Base-by-base conservation (phyloP, 2,113 vertebrate species). In the Salvelinus sp. region DNA sequence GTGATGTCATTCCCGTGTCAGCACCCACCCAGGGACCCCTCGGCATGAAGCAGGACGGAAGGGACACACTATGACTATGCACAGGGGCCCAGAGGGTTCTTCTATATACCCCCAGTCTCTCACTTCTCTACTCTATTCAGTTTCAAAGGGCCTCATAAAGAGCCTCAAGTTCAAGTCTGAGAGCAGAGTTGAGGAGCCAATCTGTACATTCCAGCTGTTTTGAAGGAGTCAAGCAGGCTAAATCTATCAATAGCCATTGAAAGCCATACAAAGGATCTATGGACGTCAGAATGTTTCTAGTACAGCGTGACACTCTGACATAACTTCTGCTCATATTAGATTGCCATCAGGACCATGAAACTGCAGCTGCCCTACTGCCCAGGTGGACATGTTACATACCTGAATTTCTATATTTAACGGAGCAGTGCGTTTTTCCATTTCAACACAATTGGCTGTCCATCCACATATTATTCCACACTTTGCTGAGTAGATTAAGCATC, bases 1-100 rank as follows among this genome's bases (percentile, higher is more conserved):
- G 88, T 91, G 88, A 91, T 92, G 89, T 92, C 90, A 91, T 89
- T 79, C 82, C 75, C 57, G 81, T 91, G 90, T 92, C 91, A 91
- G 88, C 88, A 89, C 63, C 7, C 25, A 5, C 81, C 82, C 20
- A 9, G 76, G 79, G 73, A 68, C 81, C 77, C 80, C 63, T 27
- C 76, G 27, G 54, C 75, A 13, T 50, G 48, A 74, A 79, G 77
- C 82, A 27, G 60, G 57, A 63, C 7, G 22, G 72, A 77, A 85
- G 74, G 79, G 82, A 80, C 64, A 83, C 66, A 83, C 80, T 89
- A 82, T 83, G 81, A 82, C 85, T 9, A 38, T 38, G 7, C 38
- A 38, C 38, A 38, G 12, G 3, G 22, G 6, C 27, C 5, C 4
- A 28, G 3, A 7, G 16, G 18, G 27, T 25, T 25, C 18, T 38